Base-by-base conservation (phyloP, 1,140 invertebrate genomes). In the Diploscapter pachys region DNA sequence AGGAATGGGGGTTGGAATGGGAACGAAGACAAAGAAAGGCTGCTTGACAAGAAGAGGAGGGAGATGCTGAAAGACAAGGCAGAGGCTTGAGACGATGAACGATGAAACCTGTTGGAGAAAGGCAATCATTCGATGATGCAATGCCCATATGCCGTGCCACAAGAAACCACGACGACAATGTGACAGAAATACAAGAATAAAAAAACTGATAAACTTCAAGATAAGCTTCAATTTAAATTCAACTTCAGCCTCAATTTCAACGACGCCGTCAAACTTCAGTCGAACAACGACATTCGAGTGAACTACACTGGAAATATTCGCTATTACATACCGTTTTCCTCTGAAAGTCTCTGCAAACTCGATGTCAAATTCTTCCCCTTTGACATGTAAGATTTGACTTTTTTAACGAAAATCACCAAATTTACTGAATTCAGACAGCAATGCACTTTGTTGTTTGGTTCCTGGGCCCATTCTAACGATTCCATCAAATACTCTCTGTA, bases 321-420 rank as follows among this genome's bases (percentile, higher is more conserved):
- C 4, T 85, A 82, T 53, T 85, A 85, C 57, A 75, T 85, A n/a
- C 84, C 83, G 51, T 85, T 83, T 75, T 82, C 79, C 48, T 77
- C 78, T 6, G 78, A 81, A 69, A 77, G 62, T n/a, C 79, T 80
- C 13, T 80, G 80, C 72, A 80, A 81, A 68, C 74, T 83, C 61
- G 83, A 85, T 61, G 83, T 85, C 4, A 85, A 85, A 56, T 85
- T 85, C 77, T 85, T 85, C 70, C 83, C 83, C 5, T 83, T 83
- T 74, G 82, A 83, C 65, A 85, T 85, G 82, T 83, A 64, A 82
- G 79, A 67, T 56, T 49, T 5, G 13, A 52, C 56, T n/a, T 51
- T 48, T 63, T 71, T 3, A 9, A 52, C 51, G 61, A 55, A 8
- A 61, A 48, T 11, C 8, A 79, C 64, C 4, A 11, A 49, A 64